These are phyloP conservation scores for Choloepus didactylus DNA, from an alignment of 2,797 vertebrate genomes.

Conservation along the genomic window DNA sequence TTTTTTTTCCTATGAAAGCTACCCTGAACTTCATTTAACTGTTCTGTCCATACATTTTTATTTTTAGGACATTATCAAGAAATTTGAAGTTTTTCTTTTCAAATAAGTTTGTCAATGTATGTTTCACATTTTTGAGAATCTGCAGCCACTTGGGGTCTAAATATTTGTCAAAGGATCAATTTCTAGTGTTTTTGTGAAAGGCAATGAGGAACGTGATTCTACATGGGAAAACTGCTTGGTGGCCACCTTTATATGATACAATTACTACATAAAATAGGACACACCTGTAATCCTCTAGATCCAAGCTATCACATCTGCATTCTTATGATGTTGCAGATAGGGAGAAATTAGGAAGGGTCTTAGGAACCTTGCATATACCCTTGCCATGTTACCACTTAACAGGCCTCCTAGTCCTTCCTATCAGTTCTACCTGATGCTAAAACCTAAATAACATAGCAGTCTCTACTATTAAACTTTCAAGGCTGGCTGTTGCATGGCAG, in stretches of 20 bases:
- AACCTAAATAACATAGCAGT: background rate
- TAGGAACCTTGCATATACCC: background rate
- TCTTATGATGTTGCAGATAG: background rate
- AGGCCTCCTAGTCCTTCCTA: background rate
- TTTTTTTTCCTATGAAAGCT: slow-evolving; percentile 34
- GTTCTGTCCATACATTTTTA: slow-evolving; percentile 18
- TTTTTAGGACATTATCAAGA: slow-evolving; percentile 28
- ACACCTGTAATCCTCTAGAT: background rate
- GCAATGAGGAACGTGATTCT: background rate
- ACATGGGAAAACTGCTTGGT: slow-evolving; percentile 3
- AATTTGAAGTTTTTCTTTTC: slow-evolving; percentile 36
- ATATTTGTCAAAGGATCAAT: slow-evolving; percentile 48
- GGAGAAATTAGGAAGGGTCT: background rate
- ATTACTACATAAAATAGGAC: slow-evolving; percentile 17
- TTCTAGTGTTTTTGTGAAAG: slow-evolving; percentile 43
- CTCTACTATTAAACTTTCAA: slow-evolving; percentile 53
- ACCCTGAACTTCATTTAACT: slow-evolving; percentile 41
- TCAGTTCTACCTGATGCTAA: background rate
- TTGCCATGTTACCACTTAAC: background rate
- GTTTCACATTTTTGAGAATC: slow-evolving; percentile 32
- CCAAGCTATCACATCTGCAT: slow-evolving; percentile 4
- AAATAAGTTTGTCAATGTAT: background rate
- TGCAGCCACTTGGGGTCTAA: background rate
- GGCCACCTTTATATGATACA: slow-evolving; percentile 1
- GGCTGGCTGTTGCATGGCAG: background rate